Evolutionary conservation across 2,888 invertebrate genomes (phyloP).

Genomic region (Hymenopus coronatus): DNA sequence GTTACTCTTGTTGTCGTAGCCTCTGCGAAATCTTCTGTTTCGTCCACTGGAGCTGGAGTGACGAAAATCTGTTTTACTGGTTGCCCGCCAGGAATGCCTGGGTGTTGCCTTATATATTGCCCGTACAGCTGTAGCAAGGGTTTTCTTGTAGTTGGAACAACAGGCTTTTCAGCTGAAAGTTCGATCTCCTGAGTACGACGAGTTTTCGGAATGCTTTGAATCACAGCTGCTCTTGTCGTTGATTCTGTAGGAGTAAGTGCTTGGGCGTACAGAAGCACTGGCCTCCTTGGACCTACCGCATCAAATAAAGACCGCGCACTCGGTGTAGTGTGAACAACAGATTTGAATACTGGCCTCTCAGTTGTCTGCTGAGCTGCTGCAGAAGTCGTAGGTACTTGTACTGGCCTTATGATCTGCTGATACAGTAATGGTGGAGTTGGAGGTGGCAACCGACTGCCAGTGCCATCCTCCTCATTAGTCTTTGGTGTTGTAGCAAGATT

Average conservation of each 20-base stretch:
- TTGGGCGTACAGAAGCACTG: conserved; percentile 21
- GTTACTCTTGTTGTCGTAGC: not conserved
- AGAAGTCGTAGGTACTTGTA: not conserved
- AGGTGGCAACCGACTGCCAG: conserved; percentile 1
- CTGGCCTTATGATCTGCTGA: conserved; percentile 22
- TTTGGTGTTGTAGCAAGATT: conserved; percentile 4
- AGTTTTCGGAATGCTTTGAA: conserved; percentile 2
- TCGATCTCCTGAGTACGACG: not conserved
- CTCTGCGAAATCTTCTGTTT: not conserved
- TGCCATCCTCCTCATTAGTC: not conserved
- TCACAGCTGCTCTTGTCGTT: not conserved
- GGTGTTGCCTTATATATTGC: conserved; percentile 17
- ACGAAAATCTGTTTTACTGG: conserved; percentile 9
- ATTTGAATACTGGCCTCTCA: not conserved
- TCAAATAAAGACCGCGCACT: not conserved
- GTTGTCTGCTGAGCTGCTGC: not conserved
- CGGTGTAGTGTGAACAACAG: not conserved
- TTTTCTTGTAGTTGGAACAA: not conserved
- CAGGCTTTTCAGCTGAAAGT: not conserved
- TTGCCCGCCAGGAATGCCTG: not conserved
- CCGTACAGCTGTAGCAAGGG: conserved; percentile 8
- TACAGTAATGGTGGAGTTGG: conserved; percentile 28
- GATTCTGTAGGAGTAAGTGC: conserved; percentile 11
- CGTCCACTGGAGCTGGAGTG: not conserved
- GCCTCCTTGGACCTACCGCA: not conserved